These are phyloP conservation scores for Pristiophorus japonicus DNA, from an alignment of 2,113 vertebrate genomes.

Conservation along the genomic window DNA sequence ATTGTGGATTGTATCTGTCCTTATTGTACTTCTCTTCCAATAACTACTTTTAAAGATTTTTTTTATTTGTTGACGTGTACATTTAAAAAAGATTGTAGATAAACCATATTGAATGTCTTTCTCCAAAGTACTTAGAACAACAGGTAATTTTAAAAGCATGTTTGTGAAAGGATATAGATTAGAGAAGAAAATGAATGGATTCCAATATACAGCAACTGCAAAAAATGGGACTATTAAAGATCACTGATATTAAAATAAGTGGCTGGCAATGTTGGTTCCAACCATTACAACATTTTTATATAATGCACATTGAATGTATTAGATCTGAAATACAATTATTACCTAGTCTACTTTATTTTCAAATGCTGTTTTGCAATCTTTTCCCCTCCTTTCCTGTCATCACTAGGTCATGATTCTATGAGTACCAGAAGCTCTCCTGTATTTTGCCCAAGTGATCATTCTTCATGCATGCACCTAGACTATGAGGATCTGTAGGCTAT, in stretches of 20 bases:
- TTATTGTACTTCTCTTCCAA: not conserved
- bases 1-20: not conserved
- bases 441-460: not conserved
- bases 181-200: not conserved
- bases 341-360: not conserved
- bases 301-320: not conserved
- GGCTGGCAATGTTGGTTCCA: not conserved
- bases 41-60: not conserved
- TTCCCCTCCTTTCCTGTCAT: not conserved
- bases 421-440: not conserved
- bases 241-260: not conserved
- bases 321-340: not conserved
- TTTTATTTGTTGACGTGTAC: not conserved
- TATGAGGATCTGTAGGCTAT: not conserved
- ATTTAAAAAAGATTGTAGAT: not conserved
- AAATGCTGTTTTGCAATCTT: not conserved
- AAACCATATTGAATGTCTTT: not conserved
- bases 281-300: not conserved
- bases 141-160: not conserved
- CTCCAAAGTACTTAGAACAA: not conserved
- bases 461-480: not conserved
- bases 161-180: not conserved
- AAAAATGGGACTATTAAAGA: not conserved
- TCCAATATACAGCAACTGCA: too few species aligned
- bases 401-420: not conserved